Conservation (phyloP, 1,140 invertebrate species). For the Ceratosolen fusciceps region DNA sequence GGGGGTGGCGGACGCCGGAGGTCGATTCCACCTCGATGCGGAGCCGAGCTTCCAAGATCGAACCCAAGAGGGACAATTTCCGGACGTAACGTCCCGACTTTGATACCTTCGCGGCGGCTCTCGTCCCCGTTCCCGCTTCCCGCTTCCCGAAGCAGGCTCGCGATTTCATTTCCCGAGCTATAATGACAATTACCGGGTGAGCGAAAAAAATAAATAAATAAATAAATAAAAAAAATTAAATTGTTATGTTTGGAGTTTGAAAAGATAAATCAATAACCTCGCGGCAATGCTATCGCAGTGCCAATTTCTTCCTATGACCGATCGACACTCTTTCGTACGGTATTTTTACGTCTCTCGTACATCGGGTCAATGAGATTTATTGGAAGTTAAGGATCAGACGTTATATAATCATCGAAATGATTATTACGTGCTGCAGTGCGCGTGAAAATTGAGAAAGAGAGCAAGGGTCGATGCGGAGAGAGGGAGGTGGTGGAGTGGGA, state of each 20-base stretch:
- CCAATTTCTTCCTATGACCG: not conserved
- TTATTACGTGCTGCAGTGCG: no score
- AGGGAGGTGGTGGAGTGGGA: no score
- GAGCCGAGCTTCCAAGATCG: no score
- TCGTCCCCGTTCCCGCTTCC: not conserved
- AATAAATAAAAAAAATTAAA: not conserved
- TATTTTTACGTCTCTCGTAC: not conserved
- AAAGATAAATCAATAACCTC: not conserved
- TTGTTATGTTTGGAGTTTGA: not conserved
- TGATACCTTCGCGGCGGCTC: no score
- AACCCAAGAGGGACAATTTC: no score
- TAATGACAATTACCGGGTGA: not conserved
- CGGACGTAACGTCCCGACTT: not conserved
- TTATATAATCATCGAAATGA: not conserved
- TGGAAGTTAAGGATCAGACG: not conserved
- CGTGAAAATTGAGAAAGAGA: no score
- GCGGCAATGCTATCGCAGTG: not conserved
- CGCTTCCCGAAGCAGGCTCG: no score
- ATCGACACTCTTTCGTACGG: not conserved
- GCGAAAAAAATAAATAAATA: not conserved
- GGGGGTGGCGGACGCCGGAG: not conserved
- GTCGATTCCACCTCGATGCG: slow-evolving; percentile 4
- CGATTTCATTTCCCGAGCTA: not conserved
- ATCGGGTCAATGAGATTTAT: not conserved
- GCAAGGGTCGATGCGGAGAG: no score